phyloP scores from a whole-genome alignment of 2,888 invertebrate genomes.

The Drosophila kambysellisi region DNA sequence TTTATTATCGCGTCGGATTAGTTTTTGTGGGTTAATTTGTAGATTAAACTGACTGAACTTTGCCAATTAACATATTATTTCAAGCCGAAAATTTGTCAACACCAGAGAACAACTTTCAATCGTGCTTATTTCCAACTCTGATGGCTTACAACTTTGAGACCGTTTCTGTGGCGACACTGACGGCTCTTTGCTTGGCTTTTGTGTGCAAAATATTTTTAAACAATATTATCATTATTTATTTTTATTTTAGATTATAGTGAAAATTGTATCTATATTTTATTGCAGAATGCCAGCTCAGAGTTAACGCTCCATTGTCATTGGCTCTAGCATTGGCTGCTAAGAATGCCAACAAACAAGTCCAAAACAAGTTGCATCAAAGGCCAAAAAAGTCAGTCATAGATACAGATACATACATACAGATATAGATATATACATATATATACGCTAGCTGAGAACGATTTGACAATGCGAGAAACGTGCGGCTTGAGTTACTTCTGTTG shows the following conservation, averaged over 20 bases:
- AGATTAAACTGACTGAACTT: neutral
- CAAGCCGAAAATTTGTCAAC: slow-evolving; percentile 5
- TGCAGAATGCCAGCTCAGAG: slow-evolving; percentile 36
- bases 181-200: slow-evolving; percentile 7
- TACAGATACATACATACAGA: slow-evolving; percentile 13
- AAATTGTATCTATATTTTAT: slow-evolving; percentile 19
- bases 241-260: slow-evolving; percentile 5
- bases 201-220: slow-evolving; percentile 22
- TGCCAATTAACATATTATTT: slow-evolving; percentile 7
- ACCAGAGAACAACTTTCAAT: slow-evolving; percentile 4
- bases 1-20: neutral
- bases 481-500: slow-evolving; percentile 37
- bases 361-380: slow-evolving; percentile 71
- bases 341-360: slow-evolving; percentile 72
- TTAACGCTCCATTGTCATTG: slow-evolving; percentile 46
- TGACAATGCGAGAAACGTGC: slow-evolving; percentile 58
- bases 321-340: slow-evolving; percentile 33
- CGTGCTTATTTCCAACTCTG: neutral
- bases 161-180: neutral
- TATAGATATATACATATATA: slow-evolving; percentile 14
- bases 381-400: slow-evolving; percentile 61
- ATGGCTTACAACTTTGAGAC: slow-evolving; percentile 4
- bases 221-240: slow-evolving; percentile 22
- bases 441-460: slow-evolving; percentile 30
- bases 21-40: neutral